Conservation (phyloP, 2,113 vertebrate genomes). For the Tor tambroides region DNA sequence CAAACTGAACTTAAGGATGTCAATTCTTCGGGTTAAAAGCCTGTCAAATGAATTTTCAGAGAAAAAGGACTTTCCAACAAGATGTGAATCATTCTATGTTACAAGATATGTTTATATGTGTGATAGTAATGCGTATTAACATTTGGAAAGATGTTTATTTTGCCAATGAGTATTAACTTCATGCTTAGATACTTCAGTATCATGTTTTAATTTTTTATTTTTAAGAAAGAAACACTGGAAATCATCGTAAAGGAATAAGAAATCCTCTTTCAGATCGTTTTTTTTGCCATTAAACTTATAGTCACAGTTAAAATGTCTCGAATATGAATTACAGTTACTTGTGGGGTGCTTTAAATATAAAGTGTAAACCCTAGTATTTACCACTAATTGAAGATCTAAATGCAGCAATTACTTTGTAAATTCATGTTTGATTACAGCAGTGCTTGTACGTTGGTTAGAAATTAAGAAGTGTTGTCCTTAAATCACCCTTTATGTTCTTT, state of each 20-base stretch:
- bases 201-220: background rate
- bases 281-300: background rate
- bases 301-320: background rate
- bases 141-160: slow-evolving; percentile 30
- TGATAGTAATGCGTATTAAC: slow-evolving; percentile 15
- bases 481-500: background rate
- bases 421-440: background rate
- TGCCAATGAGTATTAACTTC: slow-evolving; percentile 55
- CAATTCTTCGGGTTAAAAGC: background rate
- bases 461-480: background rate
- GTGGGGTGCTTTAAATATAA: background rate
- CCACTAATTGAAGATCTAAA: slow-evolving; percentile 13
- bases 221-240: slow-evolving; percentile 52
- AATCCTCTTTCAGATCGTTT: background rate
- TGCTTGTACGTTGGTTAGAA: background rate
- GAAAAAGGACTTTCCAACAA: slow-evolving; percentile 48
- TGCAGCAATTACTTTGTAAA: background rate
- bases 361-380: background rate
- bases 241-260: slow-evolving; percentile 45
- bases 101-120: background rate
- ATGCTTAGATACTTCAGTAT: slow-evolving; percentile 1
- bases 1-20: background rate
- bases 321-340: background rate
- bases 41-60: background rate
- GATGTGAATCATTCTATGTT: slow-evolving; percentile 25